Conservation (phyloP, 2,797 vertebrate genomes). For the Protonibea diacanthus region DNA sequence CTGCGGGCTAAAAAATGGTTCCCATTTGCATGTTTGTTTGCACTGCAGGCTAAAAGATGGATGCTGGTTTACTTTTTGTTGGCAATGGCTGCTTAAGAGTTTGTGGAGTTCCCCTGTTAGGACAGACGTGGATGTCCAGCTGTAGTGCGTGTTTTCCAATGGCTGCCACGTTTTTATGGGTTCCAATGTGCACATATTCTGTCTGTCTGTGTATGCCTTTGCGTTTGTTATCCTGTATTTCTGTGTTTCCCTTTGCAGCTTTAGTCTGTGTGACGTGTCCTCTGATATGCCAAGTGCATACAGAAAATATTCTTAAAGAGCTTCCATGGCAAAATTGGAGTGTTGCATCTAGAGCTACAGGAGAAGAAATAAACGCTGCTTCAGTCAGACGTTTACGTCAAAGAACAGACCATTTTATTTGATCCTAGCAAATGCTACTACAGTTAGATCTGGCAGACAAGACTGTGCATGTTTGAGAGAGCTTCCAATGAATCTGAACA, state of each 20-base stretch:
- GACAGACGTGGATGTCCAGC: conserved; percentile 55
- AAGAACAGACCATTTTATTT: background rate
- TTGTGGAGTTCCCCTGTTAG: conserved; percentile 53
- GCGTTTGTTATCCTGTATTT: conserved; percentile 35
- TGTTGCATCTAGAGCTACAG: background rate
- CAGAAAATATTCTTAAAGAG: conserved; percentile 7
- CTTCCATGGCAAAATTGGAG: background rate
- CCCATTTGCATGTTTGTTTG: conserved; percentile 69
- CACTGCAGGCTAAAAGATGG: conserved; percentile 63
- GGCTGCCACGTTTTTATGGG: conserved; percentile 37
- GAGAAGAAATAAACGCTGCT: background rate
- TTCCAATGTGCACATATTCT: conserved; percentile 18
- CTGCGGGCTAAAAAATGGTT: conserved; percentile 50
- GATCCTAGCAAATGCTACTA: background rate
- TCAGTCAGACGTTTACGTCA: background rate
- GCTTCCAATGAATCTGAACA: background rate
- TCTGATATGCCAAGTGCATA: conserved; percentile 12
- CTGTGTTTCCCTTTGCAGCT: background rate
- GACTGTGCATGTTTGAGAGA: background rate
- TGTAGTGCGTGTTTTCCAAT: conserved; percentile 24
- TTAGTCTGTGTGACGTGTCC: conserved; percentile 22
- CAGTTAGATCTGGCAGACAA: background rate
- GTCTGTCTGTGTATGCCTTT: conserved; percentile 21
- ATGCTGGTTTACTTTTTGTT: conserved; percentile 61
- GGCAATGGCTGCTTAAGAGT: conserved; percentile 53